Evolutionary conservation across 2,797 vertebrate species (phyloP).

Genomic region (Cuniculus paca): DNA sequence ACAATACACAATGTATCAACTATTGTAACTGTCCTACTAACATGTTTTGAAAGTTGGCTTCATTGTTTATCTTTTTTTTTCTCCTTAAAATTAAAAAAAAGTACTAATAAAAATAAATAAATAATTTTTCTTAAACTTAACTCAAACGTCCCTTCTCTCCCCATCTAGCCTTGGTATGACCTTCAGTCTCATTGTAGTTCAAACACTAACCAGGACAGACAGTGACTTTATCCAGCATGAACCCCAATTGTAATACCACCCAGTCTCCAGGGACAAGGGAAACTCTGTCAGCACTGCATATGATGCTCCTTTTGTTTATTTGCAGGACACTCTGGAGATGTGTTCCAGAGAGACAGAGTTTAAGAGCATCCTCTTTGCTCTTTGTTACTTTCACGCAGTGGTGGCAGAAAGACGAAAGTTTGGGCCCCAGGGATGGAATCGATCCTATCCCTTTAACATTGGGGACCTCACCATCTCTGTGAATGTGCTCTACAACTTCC

Average conservation of each 20-base stretch:
- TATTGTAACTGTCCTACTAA: too few species aligned
- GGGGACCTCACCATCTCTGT: conserved; percentile 97
- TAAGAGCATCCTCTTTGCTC: conserved; percentile 95
- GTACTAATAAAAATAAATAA: background rate
- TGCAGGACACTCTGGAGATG: conserved; percentile 96
- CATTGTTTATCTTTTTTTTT: too few species aligned
- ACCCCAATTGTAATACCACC: rapidly evolving
- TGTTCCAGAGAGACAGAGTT: conserved; percentile 95
- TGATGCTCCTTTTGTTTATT: background rate
- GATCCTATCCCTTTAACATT: conserved; percentile 94
- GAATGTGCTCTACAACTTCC: conserved; percentile 96
- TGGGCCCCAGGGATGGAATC: conserved; percentile 97
- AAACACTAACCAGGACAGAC: background rate
- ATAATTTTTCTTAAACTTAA: background rate
- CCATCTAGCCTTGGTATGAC: rapidly evolving
- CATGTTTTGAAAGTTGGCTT: too few species aligned
- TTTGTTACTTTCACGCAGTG: conserved; percentile 98
- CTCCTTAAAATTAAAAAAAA: too few species aligned
- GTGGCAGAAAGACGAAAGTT: conserved; percentile 96
- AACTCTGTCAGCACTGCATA: background rate
- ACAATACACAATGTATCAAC: too few species aligned
- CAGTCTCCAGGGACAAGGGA: too few species aligned
- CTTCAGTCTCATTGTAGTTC: background rate
- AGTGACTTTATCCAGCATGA: rapidly evolving
- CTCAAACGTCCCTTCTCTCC: background rate